A percentile compares a stretch with the other conserved stretches of the same genome.
Conservation (phyloP, 1,140 invertebrate species). For the Triops cancriformis region DNA sequence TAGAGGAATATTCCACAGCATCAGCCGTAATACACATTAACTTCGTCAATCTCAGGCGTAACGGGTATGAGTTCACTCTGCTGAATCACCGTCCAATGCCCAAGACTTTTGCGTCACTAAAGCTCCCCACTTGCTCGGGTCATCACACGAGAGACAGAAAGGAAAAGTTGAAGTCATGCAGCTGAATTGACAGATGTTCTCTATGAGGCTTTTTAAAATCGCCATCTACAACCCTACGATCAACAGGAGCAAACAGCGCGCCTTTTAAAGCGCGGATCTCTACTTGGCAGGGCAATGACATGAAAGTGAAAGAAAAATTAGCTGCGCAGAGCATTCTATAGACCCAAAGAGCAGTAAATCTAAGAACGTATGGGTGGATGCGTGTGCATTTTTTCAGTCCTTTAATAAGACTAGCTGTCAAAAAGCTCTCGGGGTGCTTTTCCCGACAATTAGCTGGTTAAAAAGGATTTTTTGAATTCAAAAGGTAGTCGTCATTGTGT, state of each 20-base stretch:
- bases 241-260: not conserved
- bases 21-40: not conserved
- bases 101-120: not conserved
- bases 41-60: not conserved
- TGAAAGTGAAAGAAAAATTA: too few species aligned
- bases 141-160: not conserved
- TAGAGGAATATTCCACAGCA: not conserved
- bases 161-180: not conserved
- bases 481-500: too few species aligned
- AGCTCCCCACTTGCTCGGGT: not conserved
- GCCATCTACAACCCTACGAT: not conserved
- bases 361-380: too few species aligned
- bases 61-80: not conserved
- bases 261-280: too few species aligned
- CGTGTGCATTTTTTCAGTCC: too few species aligned
- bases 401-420: too few species aligned
- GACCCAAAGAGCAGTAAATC: too few species aligned
- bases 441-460: too few species aligned
- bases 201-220: not conserved
- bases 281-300: too few species aligned
- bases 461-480: too few species aligned
- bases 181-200: not conserved
- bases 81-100: not conserved
- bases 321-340: too few species aligned
- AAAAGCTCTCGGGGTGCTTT: too few species aligned